Evolutionary conservation across 2,113 vertebrate genomes (phyloP).

Genomic region (Caloenas nicobarica): DNA sequence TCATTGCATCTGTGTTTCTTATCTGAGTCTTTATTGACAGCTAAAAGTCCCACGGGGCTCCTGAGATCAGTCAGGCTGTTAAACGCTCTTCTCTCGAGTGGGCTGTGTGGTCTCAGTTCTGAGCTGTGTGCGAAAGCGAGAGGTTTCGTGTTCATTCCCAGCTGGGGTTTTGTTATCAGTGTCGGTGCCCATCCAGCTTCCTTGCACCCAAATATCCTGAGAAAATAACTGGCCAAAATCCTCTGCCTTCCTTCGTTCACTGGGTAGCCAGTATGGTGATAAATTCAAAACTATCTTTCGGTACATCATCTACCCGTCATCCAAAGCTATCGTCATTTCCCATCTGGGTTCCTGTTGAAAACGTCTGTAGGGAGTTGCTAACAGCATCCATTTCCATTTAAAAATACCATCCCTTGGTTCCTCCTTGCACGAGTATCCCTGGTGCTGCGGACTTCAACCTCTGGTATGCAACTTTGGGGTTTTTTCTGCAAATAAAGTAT

Average conservation of each 20-base stretch:
- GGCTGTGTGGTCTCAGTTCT: not conserved
- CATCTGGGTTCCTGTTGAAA: not conserved
- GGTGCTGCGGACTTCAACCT: not conserved
- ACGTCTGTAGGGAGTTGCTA: not conserved
- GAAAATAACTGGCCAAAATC: not conserved
- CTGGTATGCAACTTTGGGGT: not conserved
- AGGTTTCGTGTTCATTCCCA: not conserved
- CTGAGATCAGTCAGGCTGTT: not conserved
- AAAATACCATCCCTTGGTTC: not conserved
- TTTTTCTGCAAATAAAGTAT: not conserved
- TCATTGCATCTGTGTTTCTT: not conserved
- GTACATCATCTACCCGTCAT: not conserved
- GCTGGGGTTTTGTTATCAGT: not conserved
- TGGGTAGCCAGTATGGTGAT: not conserved
- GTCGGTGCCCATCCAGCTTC: not conserved
- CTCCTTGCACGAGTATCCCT: not conserved
- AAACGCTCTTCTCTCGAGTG: not conserved
- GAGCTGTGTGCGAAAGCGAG: fast-evolving
- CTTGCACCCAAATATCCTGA: not conserved
- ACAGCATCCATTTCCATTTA: not conserved
- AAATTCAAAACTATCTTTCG: not conserved
- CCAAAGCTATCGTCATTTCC: not conserved
- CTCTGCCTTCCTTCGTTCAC: not conserved
- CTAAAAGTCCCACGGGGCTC: not conserved
- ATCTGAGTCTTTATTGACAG: not conserved